These are phyloP conservation scores for Anastatus disparis DNA, from an alignment of 1,140 invertebrate genomes.

Conservation along the genomic window DNA sequence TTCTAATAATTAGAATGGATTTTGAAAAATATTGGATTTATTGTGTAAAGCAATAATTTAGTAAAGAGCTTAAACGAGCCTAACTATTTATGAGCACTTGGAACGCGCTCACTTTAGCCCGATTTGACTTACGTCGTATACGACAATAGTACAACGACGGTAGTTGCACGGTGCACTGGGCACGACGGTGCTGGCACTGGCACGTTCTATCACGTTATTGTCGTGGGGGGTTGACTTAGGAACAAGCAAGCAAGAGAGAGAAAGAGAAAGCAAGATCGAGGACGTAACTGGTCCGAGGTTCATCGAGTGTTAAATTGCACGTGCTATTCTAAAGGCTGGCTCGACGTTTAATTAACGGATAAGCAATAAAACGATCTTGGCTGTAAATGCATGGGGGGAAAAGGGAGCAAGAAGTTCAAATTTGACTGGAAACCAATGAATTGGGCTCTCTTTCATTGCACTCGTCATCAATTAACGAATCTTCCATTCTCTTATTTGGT, in stretches of 20 bases:
- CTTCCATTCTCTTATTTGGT: constrained; percentile 24
- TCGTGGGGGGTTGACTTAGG: constrained; percentile 17
- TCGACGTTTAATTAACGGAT: constrained; percentile 44
- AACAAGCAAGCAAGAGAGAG: background rate
- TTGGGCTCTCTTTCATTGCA: constrained; percentile 33
- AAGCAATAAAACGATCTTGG: constrained; percentile 38
- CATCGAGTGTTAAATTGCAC: constrained; percentile 42
- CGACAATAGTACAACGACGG: constrained; percentile 18
- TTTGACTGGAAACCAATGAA: constrained; percentile 38
- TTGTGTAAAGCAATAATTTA: background rate
- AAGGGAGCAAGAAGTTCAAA: constrained; percentile 20
- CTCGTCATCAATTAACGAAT: constrained; percentile 32
- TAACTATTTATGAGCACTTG: constrained; percentile 21
- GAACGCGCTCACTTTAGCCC: background rate
- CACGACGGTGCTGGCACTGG: background rate
- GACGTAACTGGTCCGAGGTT: constrained; percentile 39
- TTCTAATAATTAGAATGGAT: too few species aligned
- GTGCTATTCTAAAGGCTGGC: constrained; percentile 37
- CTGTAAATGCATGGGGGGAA: too few species aligned
- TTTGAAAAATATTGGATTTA: too few species aligned
- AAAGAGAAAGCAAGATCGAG: constrained; percentile 15
- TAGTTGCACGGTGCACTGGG: constrained; percentile 21
- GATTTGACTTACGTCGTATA: constrained; percentile 34
- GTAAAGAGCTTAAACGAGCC: background rate
- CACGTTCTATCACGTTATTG: constrained; percentile 17